phyloP scores from a whole-genome alignment of 2,888 invertebrate genomes.

The Trachelus tabidus region DNA sequence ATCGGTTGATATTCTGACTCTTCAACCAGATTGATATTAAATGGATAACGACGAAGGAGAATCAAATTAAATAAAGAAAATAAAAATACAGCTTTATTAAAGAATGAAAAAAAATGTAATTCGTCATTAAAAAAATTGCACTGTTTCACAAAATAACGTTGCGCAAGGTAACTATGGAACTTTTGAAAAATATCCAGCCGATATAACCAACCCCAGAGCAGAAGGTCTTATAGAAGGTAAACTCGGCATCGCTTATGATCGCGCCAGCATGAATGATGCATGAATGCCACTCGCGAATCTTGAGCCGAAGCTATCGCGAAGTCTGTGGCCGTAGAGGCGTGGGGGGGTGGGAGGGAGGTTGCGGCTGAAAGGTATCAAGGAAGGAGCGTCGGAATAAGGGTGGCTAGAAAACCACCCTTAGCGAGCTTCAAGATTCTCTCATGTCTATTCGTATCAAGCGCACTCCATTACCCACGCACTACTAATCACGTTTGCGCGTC shows the following conservation, averaged over 20 bases:
- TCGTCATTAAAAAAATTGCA: background rate
- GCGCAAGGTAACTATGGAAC: background rate
- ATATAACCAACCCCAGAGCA: background rate
- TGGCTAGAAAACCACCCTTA: constrained; percentile 7
- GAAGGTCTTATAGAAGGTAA: background rate
- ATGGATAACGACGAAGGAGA: too few relatives aligned
- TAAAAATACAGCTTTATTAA: too few relatives aligned
- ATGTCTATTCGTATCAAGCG: constrained; percentile 21
- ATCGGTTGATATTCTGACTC: too few relatives aligned
- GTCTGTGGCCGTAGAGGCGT: background rate
- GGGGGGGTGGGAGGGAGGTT: background rate
- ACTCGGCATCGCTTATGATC: constrained; percentile 15
- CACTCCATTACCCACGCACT: constrained; percentile 22
- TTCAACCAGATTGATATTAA: too few relatives aligned
- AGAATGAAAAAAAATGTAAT: background rate
- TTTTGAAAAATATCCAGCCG: background rate
- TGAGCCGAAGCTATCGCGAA: constrained; percentile 9
- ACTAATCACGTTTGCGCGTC: constrained; percentile 20
- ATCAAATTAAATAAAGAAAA: too few relatives aligned
- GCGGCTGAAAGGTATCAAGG: constrained; percentile 1
- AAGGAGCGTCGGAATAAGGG: background rate
- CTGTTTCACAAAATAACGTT: background rate
- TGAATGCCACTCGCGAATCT: constrained; percentile 11
- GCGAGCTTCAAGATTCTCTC: constrained; percentile 8
- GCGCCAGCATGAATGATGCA: constrained; percentile 17